phyloP scores from a whole-genome alignment of 2,113 vertebrate species.

The Gymnogyps californianus region DNA sequence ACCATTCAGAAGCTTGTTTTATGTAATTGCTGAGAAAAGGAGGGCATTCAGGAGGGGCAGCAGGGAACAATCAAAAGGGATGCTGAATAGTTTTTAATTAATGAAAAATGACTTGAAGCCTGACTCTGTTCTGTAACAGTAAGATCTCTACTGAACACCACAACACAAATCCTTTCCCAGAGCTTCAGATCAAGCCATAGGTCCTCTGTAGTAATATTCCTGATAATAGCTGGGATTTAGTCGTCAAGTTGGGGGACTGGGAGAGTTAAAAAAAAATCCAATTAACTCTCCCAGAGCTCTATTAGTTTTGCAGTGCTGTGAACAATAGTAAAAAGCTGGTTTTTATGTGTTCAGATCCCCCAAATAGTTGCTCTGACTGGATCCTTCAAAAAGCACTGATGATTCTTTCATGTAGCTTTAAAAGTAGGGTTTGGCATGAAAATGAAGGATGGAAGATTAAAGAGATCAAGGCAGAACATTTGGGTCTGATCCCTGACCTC shows the following conservation, averaged over 20 bases:
- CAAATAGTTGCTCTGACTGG: background rate
- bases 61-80: background rate
- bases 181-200: background rate
- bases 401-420: background rate
- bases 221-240: background rate
- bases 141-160: background rate
- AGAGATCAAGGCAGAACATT: background rate
- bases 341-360: background rate
- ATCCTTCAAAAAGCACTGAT: background rate
- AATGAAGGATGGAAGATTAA: conserved; percentile 4
- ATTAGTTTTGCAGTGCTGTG: background rate
- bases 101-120: background rate
- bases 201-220: background rate
- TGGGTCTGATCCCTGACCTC: background rate
- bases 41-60: background rate
- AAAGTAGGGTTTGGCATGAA: background rate
- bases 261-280: background rate
- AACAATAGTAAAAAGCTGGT: background rate
- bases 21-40: conserved; percentile 2
- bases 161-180: background rate
- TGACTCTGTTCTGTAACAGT: background rate
- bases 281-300: background rate
- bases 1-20: background rate
- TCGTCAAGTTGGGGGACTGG: background rate
- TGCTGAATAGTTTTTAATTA: conserved; percentile 8